Evolutionary conservation across 2,113 vertebrate genomes (phyloP).

Genomic region (Sphaerodactylus townsendi): DNA sequence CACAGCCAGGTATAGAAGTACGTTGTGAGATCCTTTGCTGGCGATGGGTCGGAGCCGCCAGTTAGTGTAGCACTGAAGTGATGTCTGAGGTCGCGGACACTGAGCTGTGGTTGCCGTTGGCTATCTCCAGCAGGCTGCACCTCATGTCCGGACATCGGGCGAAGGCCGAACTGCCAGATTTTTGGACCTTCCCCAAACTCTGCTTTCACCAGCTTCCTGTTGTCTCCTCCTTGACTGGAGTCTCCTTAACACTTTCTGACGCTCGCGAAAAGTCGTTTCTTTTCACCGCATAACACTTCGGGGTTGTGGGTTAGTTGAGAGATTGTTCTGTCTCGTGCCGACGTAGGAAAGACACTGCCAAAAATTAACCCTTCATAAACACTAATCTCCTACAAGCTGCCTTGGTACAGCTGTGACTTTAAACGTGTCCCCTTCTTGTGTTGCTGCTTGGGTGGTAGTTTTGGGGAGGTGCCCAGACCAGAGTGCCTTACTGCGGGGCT

Average conservation of each 20-base stretch:
- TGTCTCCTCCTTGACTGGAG: neutral
- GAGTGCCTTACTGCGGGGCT: too few species aligned
- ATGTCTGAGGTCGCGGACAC: neutral
- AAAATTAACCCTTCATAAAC: neutral
- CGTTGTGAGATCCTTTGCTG: too few species aligned
- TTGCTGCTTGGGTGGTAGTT: constrained; percentile 12
- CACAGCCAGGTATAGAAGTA: neutral
- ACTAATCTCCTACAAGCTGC: neutral
- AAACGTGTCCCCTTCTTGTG: constrained; percentile 18
- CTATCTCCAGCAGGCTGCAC: neutral
- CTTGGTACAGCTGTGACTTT: neutral
- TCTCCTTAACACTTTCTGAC: accelerated
- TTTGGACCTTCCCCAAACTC: neutral
- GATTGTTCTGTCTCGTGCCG: too few species aligned
- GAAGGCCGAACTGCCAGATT: neutral
- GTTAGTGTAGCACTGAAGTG: too few species aligned
- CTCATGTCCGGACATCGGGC: too few species aligned
- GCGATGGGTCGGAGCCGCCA: neutral
- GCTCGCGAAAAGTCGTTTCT: neutral
- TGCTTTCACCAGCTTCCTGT: too few species aligned
- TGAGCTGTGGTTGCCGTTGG: neutral
- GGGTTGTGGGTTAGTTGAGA: too few species aligned
- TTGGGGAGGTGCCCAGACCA: constrained; percentile 58
- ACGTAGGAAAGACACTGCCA: neutral
- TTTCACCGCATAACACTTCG: neutral